Base-by-base conservation (phyloP, 2,888 invertebrate genomes). In the Teleiodes luculella region DNA sequence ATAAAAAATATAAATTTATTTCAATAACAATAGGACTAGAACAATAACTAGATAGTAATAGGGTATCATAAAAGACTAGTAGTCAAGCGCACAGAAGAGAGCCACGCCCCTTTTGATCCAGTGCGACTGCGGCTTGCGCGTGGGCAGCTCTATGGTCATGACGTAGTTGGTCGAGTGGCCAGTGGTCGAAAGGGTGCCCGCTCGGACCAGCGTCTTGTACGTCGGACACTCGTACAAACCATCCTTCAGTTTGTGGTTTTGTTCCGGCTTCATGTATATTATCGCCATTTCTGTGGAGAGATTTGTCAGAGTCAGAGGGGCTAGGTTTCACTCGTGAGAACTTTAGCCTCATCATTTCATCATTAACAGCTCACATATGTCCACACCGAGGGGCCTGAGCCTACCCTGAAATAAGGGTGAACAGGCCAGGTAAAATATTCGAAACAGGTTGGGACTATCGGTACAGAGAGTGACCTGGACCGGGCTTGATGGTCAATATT, bases 131-230 rank as follows among this genome's bases (percentile, higher is more conserved):
- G 92, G 91, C 67, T 91, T 91, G 56, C 90, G 90, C 0, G 95
- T 93, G 30, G 91, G 88, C 62, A 95, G 77, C 66, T 91, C 91
- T 71, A 95, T 92, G 57, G 93, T 92, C 83, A 95, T 93, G 43
- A 96, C 95, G 75, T 95, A 96, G 87, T 96, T 96, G 50, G 95
- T 95, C 53, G 95, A 95, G 77, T 95, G 95, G 0, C 95, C 95
- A 0, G 95, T 95, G 1, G 95, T 95, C 52, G 95, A 95, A 20
- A 96, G 82, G 0, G 92, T 91, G 2, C 95, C 95, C 10, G 94
- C 92, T 3, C 96, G 90, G 54, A 94, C 91, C 54, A 93, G 91
- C 0, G 95, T 96, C 90, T 95, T 95, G 83, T 96, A 95, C 0
- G 95, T 90, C 0, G 96, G 96, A 60, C 94, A 94, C 55, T 91